Evolutionary conservation across 2,797 vertebrate genomes (phyloP).

Genomic region (Molossus molossus): DNA sequence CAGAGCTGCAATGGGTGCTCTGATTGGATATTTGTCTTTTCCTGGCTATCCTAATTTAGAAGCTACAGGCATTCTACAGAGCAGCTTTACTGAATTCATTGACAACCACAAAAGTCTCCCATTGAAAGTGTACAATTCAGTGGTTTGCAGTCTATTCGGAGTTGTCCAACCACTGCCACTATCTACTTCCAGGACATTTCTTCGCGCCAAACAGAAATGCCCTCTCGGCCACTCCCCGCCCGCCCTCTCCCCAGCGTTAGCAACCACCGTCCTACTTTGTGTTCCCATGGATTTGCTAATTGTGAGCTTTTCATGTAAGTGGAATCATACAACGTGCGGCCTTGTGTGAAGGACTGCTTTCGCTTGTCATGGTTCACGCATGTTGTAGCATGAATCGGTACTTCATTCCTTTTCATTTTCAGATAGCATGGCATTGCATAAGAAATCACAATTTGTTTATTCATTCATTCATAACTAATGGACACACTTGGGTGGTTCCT

Average conservation of each 20-base stretch:
- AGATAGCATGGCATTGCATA: background rate
- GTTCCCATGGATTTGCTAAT: background rate
- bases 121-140: background rate
- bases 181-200: constrained; percentile 36
- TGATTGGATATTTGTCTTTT: constrained; percentile 8
- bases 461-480: background rate
- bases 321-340: too few relatives aligned
- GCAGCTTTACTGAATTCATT: background rate
- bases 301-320: background rate
- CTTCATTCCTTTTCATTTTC: background rate
- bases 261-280: background rate
- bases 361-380: background rate
- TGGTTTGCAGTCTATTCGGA: background rate
- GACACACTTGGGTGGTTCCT: background rate
- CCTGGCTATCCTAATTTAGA: constrained; percentile 55
- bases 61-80: background rate
- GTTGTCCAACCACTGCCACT: background rate
- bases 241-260: background rate
- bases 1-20: background rate
- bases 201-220: background rate
- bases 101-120: background rate
- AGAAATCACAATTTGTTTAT: background rate
- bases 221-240: background rate
- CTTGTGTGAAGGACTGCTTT: background rate
- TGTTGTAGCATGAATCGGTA: background rate